A percentile compares a stretch with the other conserved stretches of the same genome.
These are phyloP conservation scores for Perccottus glenii DNA, from an alignment of 2,113 vertebrate genomes.

Conservation along the genomic window DNA sequence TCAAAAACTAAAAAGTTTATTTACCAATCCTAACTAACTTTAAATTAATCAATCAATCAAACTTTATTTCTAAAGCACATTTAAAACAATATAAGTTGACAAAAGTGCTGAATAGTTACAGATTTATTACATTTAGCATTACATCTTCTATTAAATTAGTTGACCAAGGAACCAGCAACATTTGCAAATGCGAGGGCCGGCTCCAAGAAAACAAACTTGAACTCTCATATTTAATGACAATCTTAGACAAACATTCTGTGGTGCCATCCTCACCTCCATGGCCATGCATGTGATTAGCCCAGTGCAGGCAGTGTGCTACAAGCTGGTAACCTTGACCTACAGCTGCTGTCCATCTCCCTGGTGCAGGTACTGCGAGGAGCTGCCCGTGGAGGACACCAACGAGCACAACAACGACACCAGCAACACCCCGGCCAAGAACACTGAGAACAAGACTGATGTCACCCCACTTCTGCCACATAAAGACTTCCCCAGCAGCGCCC, in stretches of 20 bases:
- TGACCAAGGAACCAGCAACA: too few species aligned
- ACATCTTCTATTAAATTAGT: too few species aligned
- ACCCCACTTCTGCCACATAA: slow-evolving; percentile 83
- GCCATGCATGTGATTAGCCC: slow-evolving; percentile 13
- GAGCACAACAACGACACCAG: slow-evolving; percentile 82
- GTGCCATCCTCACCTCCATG: background rate
- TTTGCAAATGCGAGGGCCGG: too few species aligned
- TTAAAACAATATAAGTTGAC: too few species aligned
- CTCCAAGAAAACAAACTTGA: too few species aligned
- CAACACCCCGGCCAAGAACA: slow-evolving; percentile 66
- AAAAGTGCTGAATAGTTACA: too few species aligned
- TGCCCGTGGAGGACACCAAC: slow-evolving; percentile 85
- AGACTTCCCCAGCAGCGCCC: slow-evolving; percentile 80
- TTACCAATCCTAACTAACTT: too few species aligned
- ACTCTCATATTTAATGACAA: background rate
- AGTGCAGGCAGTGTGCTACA: slow-evolving; percentile 38
- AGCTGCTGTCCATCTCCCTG: slow-evolving; percentile 76
- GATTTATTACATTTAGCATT: too few species aligned
- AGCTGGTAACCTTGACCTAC: slow-evolving; percentile 76
- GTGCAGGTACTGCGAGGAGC: slow-evolving; percentile 87
- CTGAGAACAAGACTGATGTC: slow-evolving; percentile 83
- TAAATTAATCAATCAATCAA: too few species aligned
- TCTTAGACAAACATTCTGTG: background rate
- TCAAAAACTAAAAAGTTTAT: too few species aligned
- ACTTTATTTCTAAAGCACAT: too few species aligned